Evolutionary conservation across 2,888 invertebrate genomes (phyloP), one percentile per base, ranked within the genome.

Genomic region (Lepas anatifera): DNA sequence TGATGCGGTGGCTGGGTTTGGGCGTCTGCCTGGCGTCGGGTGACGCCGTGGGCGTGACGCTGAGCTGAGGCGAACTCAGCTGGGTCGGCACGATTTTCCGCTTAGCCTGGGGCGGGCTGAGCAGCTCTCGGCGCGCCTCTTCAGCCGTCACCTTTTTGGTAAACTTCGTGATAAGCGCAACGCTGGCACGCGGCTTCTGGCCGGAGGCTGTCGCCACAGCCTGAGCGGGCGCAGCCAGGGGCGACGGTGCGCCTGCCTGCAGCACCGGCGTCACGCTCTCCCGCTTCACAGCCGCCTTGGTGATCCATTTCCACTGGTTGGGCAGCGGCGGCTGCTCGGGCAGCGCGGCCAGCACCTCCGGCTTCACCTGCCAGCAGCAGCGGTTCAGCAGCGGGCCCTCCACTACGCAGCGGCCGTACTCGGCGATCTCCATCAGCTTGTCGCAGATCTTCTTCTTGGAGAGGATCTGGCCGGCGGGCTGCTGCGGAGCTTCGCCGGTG

Each of bases 311-410:
- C 86, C 87, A 87, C 7, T 78, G 76, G 76, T 86, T 86, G 0
- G 84, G 83, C 29, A 85, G 71, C 1, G 79, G 76, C 0, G 86
- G 76, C 46, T 83, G 80, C 0, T 80, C 76, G 27, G 83, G 76
- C 11, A 81, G 85, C 75, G 85, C 81, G 46, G 83, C 80, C 22
- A 85, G 80, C 2, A 83, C 75, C 18, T 85, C 84, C 13, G 83
- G 81, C 0, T 82, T 77, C 1, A 89, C 87, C 74, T 84, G 83
- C 89, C 89, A 89, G 75, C 87, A 87, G 39, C 37, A 27, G 3
- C 66, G 66, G 25, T n/a, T 8, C 39, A 25, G 25, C 25, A 66
- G 66, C 25, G 66, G 25, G 25, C 66, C 66, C 37, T 37, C 39
- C 8, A 7, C n/a, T 16, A 25, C 16, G 27, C 66, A 66, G 22